phyloP scores from a whole-genome alignment of 30 jellyfish, hydroid and myxozoan species.

The Hydractinia echinata region DNA sequence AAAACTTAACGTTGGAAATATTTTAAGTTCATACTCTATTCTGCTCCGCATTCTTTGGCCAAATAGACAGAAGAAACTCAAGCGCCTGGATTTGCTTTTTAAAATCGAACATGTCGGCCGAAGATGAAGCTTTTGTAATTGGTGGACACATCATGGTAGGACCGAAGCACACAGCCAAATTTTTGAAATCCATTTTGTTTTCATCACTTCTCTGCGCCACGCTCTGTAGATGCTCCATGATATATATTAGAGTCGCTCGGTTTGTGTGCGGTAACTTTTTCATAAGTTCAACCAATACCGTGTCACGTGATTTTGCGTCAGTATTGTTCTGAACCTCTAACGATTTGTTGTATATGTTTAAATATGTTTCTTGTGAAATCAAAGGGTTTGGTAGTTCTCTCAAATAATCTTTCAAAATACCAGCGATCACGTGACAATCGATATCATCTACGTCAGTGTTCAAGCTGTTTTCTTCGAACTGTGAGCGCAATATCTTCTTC shows the following conservation, averaged over 20 bases:
- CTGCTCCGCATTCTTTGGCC: slow-evolving; percentile 71
- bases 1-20: neutral
- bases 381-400: slow-evolving; percentile 92
- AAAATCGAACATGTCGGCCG: slow-evolving; percentile 57
- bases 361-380: slow-evolving; percentile 59
- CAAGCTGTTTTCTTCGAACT: slow-evolving; percentile 68
- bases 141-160: slow-evolving; percentile 91
- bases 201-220: slow-evolving; percentile 63
- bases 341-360: slow-evolving; percentile 28
- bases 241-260: slow-evolving; percentile 73
- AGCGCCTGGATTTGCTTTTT: slow-evolving; percentile 70
- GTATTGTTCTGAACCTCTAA: slow-evolving; percentile 34
- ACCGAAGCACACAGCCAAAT: slow-evolving; percentile 96
- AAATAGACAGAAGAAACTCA: slow-evolving; percentile 56
- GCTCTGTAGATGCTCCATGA: slow-evolving; percentile 73
- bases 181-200: slow-evolving; percentile 80
- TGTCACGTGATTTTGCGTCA: slow-evolving; percentile 42
- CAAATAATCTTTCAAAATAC: slow-evolving; percentile 78
- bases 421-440: slow-evolving; percentile 88
- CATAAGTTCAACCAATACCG: slow-evolving; percentile 37
- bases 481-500: slow-evolving; percentile 63
- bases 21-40: slow-evolving; percentile 9
- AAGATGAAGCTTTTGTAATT: slow-evolving; percentile 25
- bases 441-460: slow-evolving; percentile 65
- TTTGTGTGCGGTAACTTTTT: slow-evolving; percentile 60